These are phyloP conservation scores for Dolichoris vasculosae DNA, from an alignment of 1,140 invertebrate species.

Conservation along the genomic window DNA sequence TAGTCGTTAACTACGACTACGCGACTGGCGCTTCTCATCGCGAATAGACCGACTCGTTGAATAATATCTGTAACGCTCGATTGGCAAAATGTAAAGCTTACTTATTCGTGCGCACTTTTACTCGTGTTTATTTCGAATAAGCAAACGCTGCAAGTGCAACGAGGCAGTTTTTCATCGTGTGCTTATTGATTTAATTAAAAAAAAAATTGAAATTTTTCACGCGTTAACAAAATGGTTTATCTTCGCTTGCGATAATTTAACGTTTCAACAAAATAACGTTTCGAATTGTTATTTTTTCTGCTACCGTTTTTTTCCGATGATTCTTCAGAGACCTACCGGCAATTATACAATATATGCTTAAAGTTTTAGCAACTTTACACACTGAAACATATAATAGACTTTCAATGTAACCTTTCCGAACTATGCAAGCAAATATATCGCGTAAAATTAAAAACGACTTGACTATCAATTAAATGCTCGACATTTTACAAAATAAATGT, in stretches of 20 bases:
- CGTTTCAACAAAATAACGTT: not conserved
- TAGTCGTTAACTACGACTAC: not conserved
- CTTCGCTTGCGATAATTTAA: not conserved
- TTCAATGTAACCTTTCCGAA: no score
- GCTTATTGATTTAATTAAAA: not conserved
- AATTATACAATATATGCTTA: no score
- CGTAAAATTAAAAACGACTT: no score
- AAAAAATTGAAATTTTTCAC: not conserved
- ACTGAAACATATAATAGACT: no score
- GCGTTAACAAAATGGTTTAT: not conserved
- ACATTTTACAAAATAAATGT: no score
- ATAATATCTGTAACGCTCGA: constrained; percentile 44
- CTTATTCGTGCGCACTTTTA: not conserved
- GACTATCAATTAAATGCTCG: no score
- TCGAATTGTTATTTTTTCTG: not conserved
- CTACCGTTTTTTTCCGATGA: not conserved
- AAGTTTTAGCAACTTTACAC: no score
- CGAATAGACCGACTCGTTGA: constrained; percentile 30
- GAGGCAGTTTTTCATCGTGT: not conserved
- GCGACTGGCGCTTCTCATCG: not conserved
- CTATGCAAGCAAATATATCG: no score
- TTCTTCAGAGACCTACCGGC: no score
- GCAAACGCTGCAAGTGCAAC: not conserved
- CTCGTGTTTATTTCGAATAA: not conserved
- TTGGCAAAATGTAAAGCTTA: not conserved